These are phyloP conservation scores for Frankliniella intonsa DNA, from an alignment of 2,888 invertebrate genomes.

Conservation along the genomic window DNA sequence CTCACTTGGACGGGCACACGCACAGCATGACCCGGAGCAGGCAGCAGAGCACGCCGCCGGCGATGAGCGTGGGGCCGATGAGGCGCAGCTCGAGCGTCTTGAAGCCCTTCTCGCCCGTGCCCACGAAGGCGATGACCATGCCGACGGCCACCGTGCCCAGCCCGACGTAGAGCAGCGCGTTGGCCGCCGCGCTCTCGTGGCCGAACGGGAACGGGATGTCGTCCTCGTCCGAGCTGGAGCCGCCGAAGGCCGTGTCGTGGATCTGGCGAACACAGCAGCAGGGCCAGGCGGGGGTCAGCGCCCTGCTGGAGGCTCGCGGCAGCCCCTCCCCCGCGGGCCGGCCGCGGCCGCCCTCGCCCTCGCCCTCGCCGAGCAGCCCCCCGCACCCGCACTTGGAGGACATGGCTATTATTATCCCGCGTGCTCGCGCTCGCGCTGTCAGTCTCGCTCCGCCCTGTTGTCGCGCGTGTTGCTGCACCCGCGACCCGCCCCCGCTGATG, in stretches of 20 bases:
- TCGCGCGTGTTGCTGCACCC: no score
- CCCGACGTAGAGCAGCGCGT: constrained; percentile 78
- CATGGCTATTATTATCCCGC: no score
- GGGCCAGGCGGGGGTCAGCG: not conserved
- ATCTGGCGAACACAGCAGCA: constrained; percentile 53
- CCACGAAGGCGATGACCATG: constrained; percentile 82
- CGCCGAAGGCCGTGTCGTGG: constrained; percentile 77
- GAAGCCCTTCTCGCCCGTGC: constrained; percentile 84
- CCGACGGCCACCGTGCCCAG: constrained; percentile 78
- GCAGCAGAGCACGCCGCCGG: constrained; percentile 75
- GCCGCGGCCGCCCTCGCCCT: no score
- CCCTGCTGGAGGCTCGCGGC: not conserved
- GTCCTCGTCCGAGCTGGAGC: constrained; percentile 57
- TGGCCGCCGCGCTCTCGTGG: constrained; percentile 74
- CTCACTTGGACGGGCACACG: constrained; percentile 71
- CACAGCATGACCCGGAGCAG: constrained; percentile 77
- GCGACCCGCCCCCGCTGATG: no score
- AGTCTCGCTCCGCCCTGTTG: no score
- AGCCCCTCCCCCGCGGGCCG: not conserved
- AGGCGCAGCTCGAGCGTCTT: constrained; percentile 79
- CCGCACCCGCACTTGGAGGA: no score
- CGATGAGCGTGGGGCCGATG: constrained; percentile 78
- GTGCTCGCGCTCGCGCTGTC: no score
- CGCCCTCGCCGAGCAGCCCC: no score
- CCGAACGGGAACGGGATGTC: constrained; percentile 49